Conservation (phyloP, 2,888 invertebrate genomes). For the Orchesella flavescens region DNA sequence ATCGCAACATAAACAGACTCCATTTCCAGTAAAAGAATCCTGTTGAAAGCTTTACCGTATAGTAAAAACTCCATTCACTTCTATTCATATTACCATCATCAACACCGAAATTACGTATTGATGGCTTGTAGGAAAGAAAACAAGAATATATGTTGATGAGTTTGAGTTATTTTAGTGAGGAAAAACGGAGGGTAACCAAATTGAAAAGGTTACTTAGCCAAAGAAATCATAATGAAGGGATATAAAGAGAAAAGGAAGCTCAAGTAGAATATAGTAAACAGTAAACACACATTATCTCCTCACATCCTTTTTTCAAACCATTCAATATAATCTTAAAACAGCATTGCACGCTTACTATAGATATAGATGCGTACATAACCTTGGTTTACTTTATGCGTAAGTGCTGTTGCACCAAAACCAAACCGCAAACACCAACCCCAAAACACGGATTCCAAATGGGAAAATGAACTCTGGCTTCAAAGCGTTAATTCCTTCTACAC, state of each 20-base stretch:
- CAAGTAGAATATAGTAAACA: neutral
- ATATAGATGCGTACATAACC: constrained; percentile 5
- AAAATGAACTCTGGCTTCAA: too few relatives aligned
- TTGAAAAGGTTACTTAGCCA: neutral
- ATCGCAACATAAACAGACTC: neutral
- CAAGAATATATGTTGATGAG: neutral
- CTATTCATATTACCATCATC: constrained; percentile 11
- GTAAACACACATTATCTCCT: too few relatives aligned
- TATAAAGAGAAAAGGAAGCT: neutral
- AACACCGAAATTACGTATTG: neutral
- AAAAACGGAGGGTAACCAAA: constrained; percentile 34
- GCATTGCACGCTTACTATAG: too few relatives aligned
- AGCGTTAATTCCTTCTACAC: too few relatives aligned
- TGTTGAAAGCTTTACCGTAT: constrained; percentile 55
- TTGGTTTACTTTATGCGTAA: neutral
- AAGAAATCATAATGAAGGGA: neutral
- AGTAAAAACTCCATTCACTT: constrained; percentile 36
- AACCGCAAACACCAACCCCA: constrained; percentile 3
- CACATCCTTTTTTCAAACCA: too few relatives aligned
- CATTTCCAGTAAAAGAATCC: constrained; percentile 49
- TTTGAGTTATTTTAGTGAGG: constrained; percentile 42
- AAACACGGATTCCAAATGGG: neutral
- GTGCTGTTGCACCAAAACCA: neutral
- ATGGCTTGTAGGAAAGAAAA: neutral
- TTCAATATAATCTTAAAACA: too few relatives aligned